Percentiles rank a stretch among this genome's conserved stretches.
These are phyloP conservation scores for Cricetomys ansorgei DNA, from an alignment of 2,113 vertebrate genomes.

Conservation along the genomic window DNA sequence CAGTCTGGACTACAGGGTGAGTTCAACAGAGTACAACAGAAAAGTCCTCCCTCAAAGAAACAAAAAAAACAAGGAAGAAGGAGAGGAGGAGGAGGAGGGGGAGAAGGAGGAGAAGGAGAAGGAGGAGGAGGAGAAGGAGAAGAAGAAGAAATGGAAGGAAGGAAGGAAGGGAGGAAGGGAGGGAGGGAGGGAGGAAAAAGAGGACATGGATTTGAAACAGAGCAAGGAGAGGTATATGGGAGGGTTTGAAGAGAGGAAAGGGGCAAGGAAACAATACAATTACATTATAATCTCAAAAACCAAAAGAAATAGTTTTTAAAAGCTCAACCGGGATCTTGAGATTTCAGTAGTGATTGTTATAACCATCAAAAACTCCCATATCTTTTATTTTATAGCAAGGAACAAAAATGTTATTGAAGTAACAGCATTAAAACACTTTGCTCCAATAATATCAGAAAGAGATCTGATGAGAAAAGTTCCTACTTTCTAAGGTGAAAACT, in stretches of 20 bases:
- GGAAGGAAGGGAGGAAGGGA: too few relatives aligned
- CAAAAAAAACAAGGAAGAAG: too few relatives aligned
- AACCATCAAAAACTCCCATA: not conserved
- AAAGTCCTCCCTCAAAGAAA: too few relatives aligned
- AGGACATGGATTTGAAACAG: not conserved
- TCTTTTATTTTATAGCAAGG: not conserved
- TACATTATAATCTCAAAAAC: not conserved
- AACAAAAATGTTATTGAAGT: not conserved
- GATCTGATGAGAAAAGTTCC: not conserved
- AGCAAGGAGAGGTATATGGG: not conserved
- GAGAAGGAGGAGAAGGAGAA: too few relatives aligned
- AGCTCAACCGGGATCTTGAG: not conserved
- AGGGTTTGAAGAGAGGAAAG: not conserved
- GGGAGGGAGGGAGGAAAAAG: too few relatives aligned
- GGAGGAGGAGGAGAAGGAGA: too few relatives aligned
- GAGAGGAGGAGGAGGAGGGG: too few relatives aligned
- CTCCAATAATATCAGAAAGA: not conserved
- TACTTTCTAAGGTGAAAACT: not conserved
- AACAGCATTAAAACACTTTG: slow-evolving; percentile 37
- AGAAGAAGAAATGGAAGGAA: too few relatives aligned
- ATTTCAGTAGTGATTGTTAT: not conserved
- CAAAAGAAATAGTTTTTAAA: not conserved
- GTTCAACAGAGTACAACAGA: too few relatives aligned
- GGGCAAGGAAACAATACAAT: not conserved
- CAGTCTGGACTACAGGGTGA: too few relatives aligned